Evolutionary conservation across 2,888 invertebrate species (phyloP), one percentile per base, ranked within the genome.

Genomic region (Xylota sylvarum): DNA sequence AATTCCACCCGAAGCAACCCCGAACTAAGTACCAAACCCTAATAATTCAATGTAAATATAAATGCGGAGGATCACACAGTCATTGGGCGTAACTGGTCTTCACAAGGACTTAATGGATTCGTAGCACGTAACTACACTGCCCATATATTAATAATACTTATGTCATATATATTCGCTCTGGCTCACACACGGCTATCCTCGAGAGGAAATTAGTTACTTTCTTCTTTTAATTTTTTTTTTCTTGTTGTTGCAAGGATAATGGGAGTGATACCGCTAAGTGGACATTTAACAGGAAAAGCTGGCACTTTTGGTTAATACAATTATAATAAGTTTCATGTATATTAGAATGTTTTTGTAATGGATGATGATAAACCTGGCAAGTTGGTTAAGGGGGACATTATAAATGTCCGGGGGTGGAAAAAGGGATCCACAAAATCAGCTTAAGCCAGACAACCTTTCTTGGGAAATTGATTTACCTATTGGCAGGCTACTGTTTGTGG

Each of bases 11-110:
- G 17, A 43, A n/a, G 6, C 23, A 46, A 19, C 30, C 46, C 64
- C 35, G 35, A 67, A 58, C 65, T 58, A 50, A 56, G 76, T 64
- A 80, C 37, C 52, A 70, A 76, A 58, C 74, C 80, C 37, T 58
- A 80, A 85, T 80, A 74, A 74, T 62, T 70, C 64, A 56, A 69
- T 64, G 76, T 70, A 64, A 76, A 76, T 23, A 50, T 64, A 80
- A 76, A 74, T 58, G 58, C 19, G 56, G 32, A 65, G 62, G 81
- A 69, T 69, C 69, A 48, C 55, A 69, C 40, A 67, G 43, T 64
- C 48, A 56, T 58, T 56, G 56, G 58, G 64, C 65, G 48, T 74
- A 79, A 69, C 69, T 74, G 48, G 55, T 69, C 32, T 55, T 43
- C 64, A 23, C 46, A 46, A n/a, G 46, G 48, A 9, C 64, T 58